Conservation (phyloP, 2,888 invertebrate species). For the Thymelicus acteon region DNA sequence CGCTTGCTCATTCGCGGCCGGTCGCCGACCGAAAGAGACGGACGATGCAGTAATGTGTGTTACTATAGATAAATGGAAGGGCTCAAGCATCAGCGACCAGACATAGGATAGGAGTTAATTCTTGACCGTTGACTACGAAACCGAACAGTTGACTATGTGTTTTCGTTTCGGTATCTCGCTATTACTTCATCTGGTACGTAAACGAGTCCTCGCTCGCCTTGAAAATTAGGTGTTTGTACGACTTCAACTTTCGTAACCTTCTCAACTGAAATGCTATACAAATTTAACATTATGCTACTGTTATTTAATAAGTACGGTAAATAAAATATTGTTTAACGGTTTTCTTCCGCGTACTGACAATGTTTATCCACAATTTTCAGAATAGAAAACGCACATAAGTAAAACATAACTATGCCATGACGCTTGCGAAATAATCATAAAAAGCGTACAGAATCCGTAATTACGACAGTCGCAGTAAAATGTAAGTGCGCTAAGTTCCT, state of each 20-base stretch:
- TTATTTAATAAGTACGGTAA: constrained; percentile 5
- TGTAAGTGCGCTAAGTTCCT: constrained; percentile 4
- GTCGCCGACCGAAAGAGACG: constrained; percentile 39
- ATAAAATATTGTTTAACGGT: not conserved
- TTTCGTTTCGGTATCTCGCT: constrained; percentile 16
- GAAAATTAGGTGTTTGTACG: constrained; percentile 31
- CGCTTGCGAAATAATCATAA: constrained; percentile 12
- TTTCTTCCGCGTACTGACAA: not conserved
- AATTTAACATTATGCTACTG: not conserved
- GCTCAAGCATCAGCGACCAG: constrained; percentile 23
- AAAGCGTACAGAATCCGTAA: constrained; percentile 29
- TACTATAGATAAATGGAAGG: constrained; percentile 26
- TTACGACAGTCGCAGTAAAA: constrained; percentile 22
- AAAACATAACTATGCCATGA: not conserved
- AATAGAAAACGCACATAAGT: not conserved
- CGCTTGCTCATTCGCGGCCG: constrained; percentile 32
- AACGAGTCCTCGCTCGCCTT: constrained; percentile 35
- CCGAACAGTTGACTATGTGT: not conserved
- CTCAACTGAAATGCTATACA: constrained; percentile 11
- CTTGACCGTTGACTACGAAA: constrained; percentile 16
- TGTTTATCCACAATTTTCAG: not conserved
- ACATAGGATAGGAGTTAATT: constrained; percentile 8
- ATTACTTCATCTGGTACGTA: constrained; percentile 30
- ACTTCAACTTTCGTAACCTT: constrained; percentile 34
- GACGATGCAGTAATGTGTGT: constrained; percentile 16